Percentiles rank a stretch among this genome's conserved stretches.
Evolutionary conservation across 2,113 vertebrate species (phyloP).

Genomic region (Calonectris borealis): DNA sequence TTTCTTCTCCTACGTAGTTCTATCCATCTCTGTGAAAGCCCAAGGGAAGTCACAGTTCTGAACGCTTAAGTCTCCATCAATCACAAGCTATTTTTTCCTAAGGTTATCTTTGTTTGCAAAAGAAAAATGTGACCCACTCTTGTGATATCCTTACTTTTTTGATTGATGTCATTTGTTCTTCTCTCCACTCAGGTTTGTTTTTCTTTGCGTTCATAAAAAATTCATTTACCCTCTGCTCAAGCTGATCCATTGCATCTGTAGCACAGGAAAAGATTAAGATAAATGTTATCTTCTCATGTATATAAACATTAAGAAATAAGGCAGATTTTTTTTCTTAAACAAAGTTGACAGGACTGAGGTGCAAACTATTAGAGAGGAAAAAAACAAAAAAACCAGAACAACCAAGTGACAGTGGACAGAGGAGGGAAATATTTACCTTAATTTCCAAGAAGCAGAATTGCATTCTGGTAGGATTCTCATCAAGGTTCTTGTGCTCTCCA

Average conservation of each 20-base stretch:
- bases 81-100: background rate
- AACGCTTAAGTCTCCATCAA: background rate
- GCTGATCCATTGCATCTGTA: conserved; percentile 96
- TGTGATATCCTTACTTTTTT: conserved; percentile 87
- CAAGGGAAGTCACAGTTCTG: background rate
- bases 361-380: background rate
- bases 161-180: conserved; percentile 98
- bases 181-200: conserved; percentile 98
- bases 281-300: background rate
- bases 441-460: conserved; percentile 61
- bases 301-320: background rate
- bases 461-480: conserved; percentile 53
- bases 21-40: background rate
- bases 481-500: conserved; percentile 63
- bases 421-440: conserved; percentile 49
- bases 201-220: conserved; percentile 99
- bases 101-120: background rate
- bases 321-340: background rate
- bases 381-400: background rate
- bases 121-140: background rate
- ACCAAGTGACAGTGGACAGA: conserved; percentile 17
- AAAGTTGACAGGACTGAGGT: conserved; percentile 30
- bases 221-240: conserved; percentile 97
- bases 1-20: background rate
- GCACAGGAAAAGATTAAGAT: conserved; percentile 55